Evolutionary conservation across 2,113 vertebrate species (phyloP).

Genomic region (Spheniscus mendiculus): DNA sequence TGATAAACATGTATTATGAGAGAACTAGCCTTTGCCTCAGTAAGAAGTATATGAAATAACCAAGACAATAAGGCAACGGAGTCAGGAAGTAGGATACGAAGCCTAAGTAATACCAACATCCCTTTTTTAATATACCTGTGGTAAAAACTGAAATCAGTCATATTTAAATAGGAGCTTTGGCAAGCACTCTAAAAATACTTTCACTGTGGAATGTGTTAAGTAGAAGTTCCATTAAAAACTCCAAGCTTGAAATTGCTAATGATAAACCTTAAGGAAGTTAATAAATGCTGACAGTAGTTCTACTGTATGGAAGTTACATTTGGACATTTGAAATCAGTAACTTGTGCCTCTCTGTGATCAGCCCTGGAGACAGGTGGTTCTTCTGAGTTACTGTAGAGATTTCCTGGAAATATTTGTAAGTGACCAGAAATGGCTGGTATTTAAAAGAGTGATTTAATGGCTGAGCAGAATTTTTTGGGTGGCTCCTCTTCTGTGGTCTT

Average conservation of each 20-base stretch:
- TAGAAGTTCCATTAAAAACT: neutral
- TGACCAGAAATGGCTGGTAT: neutral
- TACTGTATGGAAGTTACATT: neutral
- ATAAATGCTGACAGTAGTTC: neutral
- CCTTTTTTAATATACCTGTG: neutral
- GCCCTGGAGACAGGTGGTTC: neutral
- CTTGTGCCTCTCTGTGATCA: neutral
- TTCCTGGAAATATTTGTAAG: constrained; percentile 27
- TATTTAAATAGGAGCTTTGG: neutral
- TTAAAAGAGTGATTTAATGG: neutral
- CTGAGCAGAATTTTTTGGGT: neutral
- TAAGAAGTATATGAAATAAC: neutral
- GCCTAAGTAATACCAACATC: neutral
- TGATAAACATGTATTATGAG: neutral
- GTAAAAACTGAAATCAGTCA: neutral
- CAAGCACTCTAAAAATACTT: neutral
- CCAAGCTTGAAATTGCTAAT: neutral
- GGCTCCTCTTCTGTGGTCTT: neutral
- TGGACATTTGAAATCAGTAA: constrained; percentile 4
- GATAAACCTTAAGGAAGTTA: constrained; percentile 10
- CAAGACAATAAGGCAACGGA: neutral
- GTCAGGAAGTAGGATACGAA: neutral
- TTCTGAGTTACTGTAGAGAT: neutral
- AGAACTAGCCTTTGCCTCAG: neutral
- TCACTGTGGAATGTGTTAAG: neutral